Percentiles rank a stretch among this genome's conserved stretches.
Evolutionary conservation across 2,113 vertebrate species (phyloP).

Genomic region (Zapornia atra): DNA sequence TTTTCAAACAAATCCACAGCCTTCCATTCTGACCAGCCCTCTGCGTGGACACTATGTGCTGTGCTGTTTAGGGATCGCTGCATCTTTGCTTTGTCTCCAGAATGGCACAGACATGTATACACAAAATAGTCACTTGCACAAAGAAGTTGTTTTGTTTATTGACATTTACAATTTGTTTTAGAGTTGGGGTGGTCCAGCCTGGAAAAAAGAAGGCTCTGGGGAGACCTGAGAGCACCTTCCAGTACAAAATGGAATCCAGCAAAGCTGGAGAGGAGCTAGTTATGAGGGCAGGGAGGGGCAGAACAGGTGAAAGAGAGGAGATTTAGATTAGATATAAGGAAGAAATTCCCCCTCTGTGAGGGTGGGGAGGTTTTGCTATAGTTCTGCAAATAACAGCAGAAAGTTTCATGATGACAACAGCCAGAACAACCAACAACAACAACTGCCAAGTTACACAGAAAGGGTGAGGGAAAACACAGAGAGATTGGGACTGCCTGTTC

Average conservation of each 20-base stretch:
- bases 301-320: too few relatives aligned
- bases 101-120: neutral
- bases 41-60: neutral
- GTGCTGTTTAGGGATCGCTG: neutral
- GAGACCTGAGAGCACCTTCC: too few relatives aligned
- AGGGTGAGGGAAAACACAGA: neutral
- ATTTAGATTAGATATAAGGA: too few relatives aligned
- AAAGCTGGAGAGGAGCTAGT: too few relatives aligned
- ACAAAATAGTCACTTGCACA: neutral
- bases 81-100: neutral
- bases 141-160: neutral
- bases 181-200: too few relatives aligned
- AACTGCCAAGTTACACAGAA: neutral
- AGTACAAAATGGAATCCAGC: too few relatives aligned
- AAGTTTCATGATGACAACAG: too few relatives aligned
- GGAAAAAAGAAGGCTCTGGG: too few relatives aligned
- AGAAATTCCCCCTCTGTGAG: too few relatives aligned
- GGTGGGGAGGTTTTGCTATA: too few relatives aligned
- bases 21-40: neutral
- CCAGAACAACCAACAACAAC: neutral
- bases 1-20: neutral
- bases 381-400: neutral
- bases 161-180: neutral
- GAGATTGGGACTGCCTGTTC: neutral
- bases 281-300: too few relatives aligned